Evolutionary conservation across 2,888 invertebrate species (phyloP), one percentile per base, ranked within the genome.

Genomic region (Ecliptopera silaceata): DNA sequence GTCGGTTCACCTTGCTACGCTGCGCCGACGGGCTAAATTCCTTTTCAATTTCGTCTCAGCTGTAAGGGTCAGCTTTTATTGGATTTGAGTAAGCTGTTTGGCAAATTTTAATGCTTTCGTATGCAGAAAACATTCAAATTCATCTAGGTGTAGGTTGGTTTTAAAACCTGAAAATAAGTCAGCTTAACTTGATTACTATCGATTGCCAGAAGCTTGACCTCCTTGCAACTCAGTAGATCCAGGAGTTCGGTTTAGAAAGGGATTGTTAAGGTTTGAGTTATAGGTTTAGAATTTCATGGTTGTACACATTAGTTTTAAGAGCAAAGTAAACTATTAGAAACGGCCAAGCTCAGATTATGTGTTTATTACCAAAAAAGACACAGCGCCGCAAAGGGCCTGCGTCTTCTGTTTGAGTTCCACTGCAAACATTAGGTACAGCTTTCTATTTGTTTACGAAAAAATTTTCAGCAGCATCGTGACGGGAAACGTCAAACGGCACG

Each of bases 1-100:
- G 74, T 73, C 71, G 69, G 67, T 68, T 74, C 73, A 72, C 70
- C 72, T 72, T 62, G 67, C 58, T 65, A 66, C 66, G 22, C 70
- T 63, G 65, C 61, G 66, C 59, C 67, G 69, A 72, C 71, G 66
- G 52, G 67, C 68, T 71, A 67, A 68, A 67, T 65, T 64, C 67
- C 64, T 62, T 70, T 75, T 68, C 67, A 72, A 73, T 74, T 70
- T 67, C 54, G 39, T 41, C 52, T 45, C 45, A 34, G 38, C 46
- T 53, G 47, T 62, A 43, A 38, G 39, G 58, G 43, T 38, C 48
- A 5, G 42, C 32, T 13, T 15, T 54, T 52, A 61, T 52, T 51
- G 32, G 39, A 57, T 32, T 42, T 42, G 41, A 34, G 15, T 15
- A 11, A 20, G 22, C 45, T 15, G n/a, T 15, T 29, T 6, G 8